phyloP scores from a whole-genome alignment of 2,797 vertebrate species.

The Lophotriccus pileatus region DNA sequence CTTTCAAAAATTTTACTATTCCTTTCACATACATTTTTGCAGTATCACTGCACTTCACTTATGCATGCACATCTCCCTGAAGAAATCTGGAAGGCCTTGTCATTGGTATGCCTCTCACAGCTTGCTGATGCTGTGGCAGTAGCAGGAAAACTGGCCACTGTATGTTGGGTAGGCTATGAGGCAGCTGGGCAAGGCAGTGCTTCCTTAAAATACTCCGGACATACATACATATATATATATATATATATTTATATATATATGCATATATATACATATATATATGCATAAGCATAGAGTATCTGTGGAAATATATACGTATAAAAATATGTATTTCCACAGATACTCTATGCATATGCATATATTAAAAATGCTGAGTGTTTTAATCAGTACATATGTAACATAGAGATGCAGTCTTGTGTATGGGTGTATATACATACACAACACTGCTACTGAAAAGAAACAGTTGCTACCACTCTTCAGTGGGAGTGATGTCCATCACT shows the following conservation, averaged over 20 bases:
- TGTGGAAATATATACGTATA: too few species aligned
- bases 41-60: neutral
- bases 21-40: neutral
- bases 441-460: neutral
- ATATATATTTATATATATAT: neutral
- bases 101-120: neutral
- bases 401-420: neutral
- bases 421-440: neutral
- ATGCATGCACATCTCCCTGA: neutral
- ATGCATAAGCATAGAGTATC: too few species aligned
- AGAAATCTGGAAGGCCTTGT: neutral
- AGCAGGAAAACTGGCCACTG: neutral
- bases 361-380: neutral
- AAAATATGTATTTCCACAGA: neutral
- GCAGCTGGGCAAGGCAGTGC: neutral
- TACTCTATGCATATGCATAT: neutral
- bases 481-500: neutral
- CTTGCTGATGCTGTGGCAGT: neutral
- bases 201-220: neutral
- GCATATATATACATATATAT: too few species aligned
- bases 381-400: neutral
- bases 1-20: neutral
- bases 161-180: neutral
- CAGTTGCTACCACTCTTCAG: neutral
- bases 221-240: too few species aligned